Conservation (phyloP, 2,797 vertebrate species). For the Spheniscus humboldti region DNA sequence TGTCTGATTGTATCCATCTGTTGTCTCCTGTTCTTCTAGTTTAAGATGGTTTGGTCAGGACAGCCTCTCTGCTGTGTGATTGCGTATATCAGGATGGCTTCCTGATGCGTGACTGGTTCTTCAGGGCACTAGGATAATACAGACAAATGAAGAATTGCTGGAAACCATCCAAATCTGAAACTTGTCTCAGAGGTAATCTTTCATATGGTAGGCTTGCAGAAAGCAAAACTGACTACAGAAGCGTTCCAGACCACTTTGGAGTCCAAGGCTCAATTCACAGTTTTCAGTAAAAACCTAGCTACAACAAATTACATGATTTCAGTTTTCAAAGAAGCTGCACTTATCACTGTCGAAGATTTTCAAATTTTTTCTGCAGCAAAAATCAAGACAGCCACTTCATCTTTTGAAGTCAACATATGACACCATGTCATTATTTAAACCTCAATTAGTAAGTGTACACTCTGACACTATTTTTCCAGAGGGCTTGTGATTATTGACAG, state of each 20-base stretch:
- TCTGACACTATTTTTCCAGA: background rate
- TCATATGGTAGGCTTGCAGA: background rate
- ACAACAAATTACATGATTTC: background rate
- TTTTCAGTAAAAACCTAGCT: background rate
- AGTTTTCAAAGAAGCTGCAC: background rate
- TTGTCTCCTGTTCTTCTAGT: background rate
- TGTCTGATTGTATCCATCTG: background rate
- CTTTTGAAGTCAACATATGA: background rate
- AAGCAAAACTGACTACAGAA: background rate
- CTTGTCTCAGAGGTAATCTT: background rate
- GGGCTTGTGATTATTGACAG: background rate
- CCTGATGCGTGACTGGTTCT: background rate
- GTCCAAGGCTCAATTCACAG: background rate
- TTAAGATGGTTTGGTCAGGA: background rate
- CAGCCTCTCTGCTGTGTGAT: background rate
- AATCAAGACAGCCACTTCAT: background rate
- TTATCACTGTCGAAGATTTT: background rate
- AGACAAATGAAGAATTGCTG: background rate
- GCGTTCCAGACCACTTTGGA: background rate
- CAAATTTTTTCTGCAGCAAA: background rate
- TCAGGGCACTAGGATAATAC: background rate
- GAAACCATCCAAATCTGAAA: background rate
- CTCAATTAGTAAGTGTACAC: background rate
- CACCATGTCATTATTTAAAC: background rate
- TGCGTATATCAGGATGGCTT: background rate